Evolutionary conservation across 2,888 invertebrate genomes (phyloP), one percentile per base, ranked within the genome.

Genomic region (Ceraclea dissimilis): DNA sequence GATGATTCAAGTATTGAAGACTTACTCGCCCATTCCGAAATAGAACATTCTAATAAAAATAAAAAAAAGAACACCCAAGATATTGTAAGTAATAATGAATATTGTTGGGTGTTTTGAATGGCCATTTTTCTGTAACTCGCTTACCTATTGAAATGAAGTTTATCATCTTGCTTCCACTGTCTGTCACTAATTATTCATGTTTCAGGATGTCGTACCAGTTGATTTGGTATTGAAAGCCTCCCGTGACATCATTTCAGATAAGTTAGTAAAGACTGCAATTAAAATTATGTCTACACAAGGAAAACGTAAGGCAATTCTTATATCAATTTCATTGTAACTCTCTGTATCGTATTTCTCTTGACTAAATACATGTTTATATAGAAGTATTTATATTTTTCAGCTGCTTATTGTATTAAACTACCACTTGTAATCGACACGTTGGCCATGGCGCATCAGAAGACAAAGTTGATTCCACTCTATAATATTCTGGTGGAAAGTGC

Each of bases 401-500:
- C 68, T 21, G 69, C 72, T 46, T 71, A 73, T 57, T 72, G 73
- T 64, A 73, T 84, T 57, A 78, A 79, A 63, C 81, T 87, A 69
- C 81, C 83, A 11, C 67, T 88, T 46, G 75, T 80, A 66, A 75
- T 90, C 58, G 89, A 90, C 69, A 80, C 86, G 0, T 71, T 90
- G 65, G 84, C 88, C 1, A 79, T 90, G 67, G 81, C 89, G 8
- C 82, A 83, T 65, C 77, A 82, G 54, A 80, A 80, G 62, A 81
- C 83, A 0, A 83, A 80, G 65, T 69, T 85, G 39, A 70, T 78
- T 56, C 80, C 84, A 46, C 67, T 90, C 1, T 90, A 90, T 68
- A 84, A 83, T 60, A 83, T 88, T 62, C 71, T 90, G 4, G 84
- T 89, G 4, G 88, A 89, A 67, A 85, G 88, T 58, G 80, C 87